Percentiles rank a stretch among this genome's conserved stretches.
Conservation (phyloP, 2,797 vertebrate species). For the Myiotriccus ornatus region DNA sequence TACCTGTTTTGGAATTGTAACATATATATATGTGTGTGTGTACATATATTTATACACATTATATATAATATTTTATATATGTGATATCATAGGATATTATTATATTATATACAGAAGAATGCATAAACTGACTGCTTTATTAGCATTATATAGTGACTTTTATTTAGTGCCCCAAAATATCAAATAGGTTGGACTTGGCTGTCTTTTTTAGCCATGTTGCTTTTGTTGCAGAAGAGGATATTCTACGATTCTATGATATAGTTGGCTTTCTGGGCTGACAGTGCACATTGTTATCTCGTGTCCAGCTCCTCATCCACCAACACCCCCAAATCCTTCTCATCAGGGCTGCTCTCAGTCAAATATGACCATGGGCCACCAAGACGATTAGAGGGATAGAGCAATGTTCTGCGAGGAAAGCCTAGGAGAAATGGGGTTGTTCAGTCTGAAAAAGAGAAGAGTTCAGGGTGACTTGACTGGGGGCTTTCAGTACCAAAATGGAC, state of each 20-base stretch:
- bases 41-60: too few relatives aligned
- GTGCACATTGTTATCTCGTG: neutral
- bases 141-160: neutral
- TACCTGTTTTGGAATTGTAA: neutral
- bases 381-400: neutral
- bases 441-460: neutral
- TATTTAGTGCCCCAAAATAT: neutral
- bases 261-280: neutral
- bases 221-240: neutral
- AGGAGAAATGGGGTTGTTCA: neutral
- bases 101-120: neutral
- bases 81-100: too few relatives aligned
- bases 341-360: accelerated
- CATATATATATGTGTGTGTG: too few relatives aligned
- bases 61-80: too few relatives aligned
- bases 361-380: neutral
- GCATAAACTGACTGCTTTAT: neutral
- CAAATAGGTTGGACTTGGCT: neutral
- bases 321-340: neutral
- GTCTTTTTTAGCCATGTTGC: too few relatives aligned
- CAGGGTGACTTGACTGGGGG: accelerated
- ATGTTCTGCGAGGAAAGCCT: neutral
- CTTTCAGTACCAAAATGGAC: accelerated
- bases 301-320: neutral
- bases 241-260: too few relatives aligned